These are phyloP conservation scores for Mesorhabditis spiculigera DNA, from an alignment of 2,888 invertebrate genomes.

Conservation along the genomic window DNA sequence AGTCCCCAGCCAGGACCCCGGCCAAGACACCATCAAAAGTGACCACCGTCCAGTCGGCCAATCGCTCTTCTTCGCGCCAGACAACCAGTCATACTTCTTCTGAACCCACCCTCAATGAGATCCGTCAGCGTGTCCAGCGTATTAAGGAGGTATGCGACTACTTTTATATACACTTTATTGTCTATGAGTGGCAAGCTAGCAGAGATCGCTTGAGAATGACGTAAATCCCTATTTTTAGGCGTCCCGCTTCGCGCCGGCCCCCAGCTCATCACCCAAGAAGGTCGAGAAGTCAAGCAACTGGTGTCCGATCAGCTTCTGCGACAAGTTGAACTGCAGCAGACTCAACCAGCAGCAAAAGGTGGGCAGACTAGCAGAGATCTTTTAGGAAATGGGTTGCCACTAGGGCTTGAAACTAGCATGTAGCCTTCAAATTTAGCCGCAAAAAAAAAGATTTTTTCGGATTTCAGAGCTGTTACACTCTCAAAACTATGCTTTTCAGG, in stretches of 20 bases:
- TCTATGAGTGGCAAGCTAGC: not conserved
- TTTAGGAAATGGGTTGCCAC: not conserved
- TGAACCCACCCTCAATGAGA: not conserved
- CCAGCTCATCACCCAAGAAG: not conserved
- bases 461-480: no score
- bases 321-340: not conserved
- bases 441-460: no score
- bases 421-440: no score
- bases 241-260: not conserved
- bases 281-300: not conserved
- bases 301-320: not conserved
- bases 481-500: not conserved
- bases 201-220: not conserved
- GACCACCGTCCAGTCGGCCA: not conserved
- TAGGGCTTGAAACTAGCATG: not conserved
- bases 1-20: slow-evolving; percentile 3
- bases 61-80: not conserved
- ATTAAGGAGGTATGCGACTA: not conserved
- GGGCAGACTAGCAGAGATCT: not conserved
- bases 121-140: slow-evolving; percentile 2
- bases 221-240: not conserved
- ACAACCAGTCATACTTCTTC: not conserved
- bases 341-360: not conserved
- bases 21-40: slow-evolving; percentile 3
- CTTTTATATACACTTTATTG: not conserved